These are phyloP conservation scores for Psittacula echo DNA, from an alignment of 2,797 vertebrate species.

Conservation along the genomic window DNA sequence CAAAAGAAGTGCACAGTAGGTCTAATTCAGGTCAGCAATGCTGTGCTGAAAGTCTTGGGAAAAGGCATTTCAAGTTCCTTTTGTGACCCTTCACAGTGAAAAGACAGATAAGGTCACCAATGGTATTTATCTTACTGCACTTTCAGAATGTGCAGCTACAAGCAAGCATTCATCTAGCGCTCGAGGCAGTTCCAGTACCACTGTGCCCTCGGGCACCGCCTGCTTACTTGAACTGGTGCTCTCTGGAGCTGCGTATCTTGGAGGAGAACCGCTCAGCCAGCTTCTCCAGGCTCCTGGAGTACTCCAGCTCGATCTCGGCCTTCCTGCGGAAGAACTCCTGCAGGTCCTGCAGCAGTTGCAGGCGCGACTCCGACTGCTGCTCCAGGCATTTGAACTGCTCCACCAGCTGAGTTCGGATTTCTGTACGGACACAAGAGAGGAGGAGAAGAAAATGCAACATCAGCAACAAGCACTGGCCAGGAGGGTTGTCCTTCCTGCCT, in stretches of 20 bases:
- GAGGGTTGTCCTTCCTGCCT: accelerated
- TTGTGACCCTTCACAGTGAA: not conserved
- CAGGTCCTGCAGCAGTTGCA: constrained; percentile 97
- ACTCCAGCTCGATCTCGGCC: constrained; percentile 97
- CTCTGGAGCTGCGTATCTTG: constrained; percentile 94
- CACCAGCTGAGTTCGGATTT: constrained; percentile 95
- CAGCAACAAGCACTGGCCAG: not conserved
- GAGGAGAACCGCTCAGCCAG: constrained; percentile 95
- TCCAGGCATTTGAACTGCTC: constrained; percentile 99
- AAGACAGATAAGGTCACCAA: not conserved
- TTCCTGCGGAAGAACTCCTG: constrained; percentile 98
- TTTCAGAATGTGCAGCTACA: not conserved
- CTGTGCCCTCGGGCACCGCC: accelerated
- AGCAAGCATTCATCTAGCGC: accelerated
- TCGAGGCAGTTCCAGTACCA: accelerated
- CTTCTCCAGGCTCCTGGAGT: constrained; percentile 95
- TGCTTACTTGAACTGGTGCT: constrained; percentile 96
- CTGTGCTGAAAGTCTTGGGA: not conserved
- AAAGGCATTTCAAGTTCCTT: accelerated
- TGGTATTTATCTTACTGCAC: accelerated
- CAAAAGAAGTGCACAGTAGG: accelerated
- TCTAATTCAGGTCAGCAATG: accelerated
- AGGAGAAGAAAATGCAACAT: not conserved
- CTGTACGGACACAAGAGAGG: constrained; percentile 73
- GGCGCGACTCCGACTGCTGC: constrained; percentile 95